phyloP scores from a whole-genome alignment of 2,113 vertebrate genomes.

The Istiophorus platypterus region DNA sequence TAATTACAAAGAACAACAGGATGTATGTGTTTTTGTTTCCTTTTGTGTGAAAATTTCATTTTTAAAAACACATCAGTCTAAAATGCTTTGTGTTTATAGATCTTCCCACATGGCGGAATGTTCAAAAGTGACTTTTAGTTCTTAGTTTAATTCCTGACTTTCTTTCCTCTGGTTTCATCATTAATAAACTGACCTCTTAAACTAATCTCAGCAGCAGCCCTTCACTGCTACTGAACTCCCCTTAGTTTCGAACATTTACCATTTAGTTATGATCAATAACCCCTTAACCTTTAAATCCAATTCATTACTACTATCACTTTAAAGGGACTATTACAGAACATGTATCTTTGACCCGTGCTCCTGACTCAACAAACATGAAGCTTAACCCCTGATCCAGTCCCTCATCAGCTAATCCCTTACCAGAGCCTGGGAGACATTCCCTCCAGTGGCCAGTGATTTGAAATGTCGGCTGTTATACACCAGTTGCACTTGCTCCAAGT shows the following conservation, averaged over 20 bases:
- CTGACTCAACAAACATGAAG: neutral
- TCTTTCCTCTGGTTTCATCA: neutral
- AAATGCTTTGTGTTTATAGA: too few species aligned
- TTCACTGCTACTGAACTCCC: too few species aligned
- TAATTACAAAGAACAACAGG: too few species aligned
- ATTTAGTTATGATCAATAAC: too few species aligned
- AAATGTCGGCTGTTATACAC: conserved; percentile 99
- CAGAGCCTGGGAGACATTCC: conserved; percentile 97
- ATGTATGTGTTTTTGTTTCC: too few species aligned
- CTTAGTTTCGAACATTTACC: too few species aligned
- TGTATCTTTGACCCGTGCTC: neutral
- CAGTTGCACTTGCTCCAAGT: conserved; percentile 94
- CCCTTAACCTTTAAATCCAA: neutral
- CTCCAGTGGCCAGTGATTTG: conserved; percentile 96
- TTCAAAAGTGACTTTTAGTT: too few species aligned
- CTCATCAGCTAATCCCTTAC: conserved; percentile 75
- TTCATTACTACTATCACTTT: neutral
- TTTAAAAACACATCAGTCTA: too few species aligned
- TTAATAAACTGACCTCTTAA: neutral
- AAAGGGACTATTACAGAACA: neutral
- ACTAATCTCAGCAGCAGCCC: too few species aligned
- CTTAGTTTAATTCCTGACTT: too few species aligned
- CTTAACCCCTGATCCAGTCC: neutral
- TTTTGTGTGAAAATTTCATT: too few species aligned
- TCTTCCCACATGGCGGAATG: too few species aligned